These are phyloP conservation scores for Micrasema longulum DNA, from an alignment of 1,140 invertebrate species.

Conservation along the genomic window DNA sequence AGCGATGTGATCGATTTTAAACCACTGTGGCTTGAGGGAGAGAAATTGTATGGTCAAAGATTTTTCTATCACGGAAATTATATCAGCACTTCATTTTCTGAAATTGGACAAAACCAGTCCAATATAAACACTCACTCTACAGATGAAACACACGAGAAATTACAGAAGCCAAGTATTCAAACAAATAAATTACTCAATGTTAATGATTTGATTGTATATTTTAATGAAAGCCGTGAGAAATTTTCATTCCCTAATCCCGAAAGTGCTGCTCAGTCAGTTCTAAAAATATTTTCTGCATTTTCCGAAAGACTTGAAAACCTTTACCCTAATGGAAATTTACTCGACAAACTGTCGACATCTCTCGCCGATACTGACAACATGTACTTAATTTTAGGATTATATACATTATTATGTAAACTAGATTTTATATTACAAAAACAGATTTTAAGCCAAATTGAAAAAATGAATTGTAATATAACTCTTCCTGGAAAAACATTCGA, in stretches of 20 bases:
- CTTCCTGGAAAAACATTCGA: slow-evolving; percentile 16
- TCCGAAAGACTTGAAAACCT: slow-evolving; percentile 1
- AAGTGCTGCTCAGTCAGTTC: neutral
- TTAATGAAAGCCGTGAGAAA: neutral
- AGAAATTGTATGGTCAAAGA: slow-evolving; percentile 19
- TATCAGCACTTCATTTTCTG: neutral
- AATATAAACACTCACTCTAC: neutral
- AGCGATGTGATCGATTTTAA: too few relatives aligned
- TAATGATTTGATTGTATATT: neutral
- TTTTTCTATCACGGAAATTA: slow-evolving; percentile 11
- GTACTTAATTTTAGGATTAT: slow-evolving; percentile 19
- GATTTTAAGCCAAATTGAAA: slow-evolving; percentile 2
- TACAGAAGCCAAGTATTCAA: neutral
- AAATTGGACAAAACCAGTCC: neutral
- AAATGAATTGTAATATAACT: neutral
- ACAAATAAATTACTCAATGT: neutral
- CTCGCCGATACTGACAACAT: slow-evolving; percentile 6
- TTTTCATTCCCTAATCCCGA: slow-evolving; percentile 13
- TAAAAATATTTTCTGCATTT: slow-evolving; percentile 5
- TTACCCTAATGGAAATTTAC: neutral
- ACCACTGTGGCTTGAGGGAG: slow-evolving; percentile 4
- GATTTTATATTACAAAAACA: slow-evolving; percentile 20
- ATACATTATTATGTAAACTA: slow-evolving; percentile 19
- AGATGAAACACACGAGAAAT: neutral
- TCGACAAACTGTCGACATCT: neutral